Base-by-base conservation (phyloP, 2,888 invertebrate species). In the Bombylius discolor region DNA sequence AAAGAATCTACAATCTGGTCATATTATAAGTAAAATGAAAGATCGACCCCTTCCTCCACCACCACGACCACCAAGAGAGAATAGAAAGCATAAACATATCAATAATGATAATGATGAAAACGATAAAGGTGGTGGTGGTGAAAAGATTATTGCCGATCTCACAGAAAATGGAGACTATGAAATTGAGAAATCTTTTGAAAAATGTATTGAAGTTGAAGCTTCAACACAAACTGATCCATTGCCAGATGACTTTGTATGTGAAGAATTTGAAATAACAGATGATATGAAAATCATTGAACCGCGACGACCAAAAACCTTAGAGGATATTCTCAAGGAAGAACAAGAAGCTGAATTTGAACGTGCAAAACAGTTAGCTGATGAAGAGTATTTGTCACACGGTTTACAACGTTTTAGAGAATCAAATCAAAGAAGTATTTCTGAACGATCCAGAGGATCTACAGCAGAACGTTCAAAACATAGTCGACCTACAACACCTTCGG, bases 171-270 rank as follows among this genome's bases (percentile, higher is more conserved):
- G 66, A 32, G 68, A 69, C 7, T 69, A 70, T 45, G 69, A 69
- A 42, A 64, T 65, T 23, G 68, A 71, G 23, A 67, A 66, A 11
- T 58, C 61, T 52, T 62, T 63, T 8, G 68, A 70, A 33, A 68
- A 66, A 50, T 68, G 66, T 56, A 60, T 64, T 59, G 88, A 88
- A 71, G 82, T 83, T 33, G 86, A 87, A 66, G 84, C 86, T 6
- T 89, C 87, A 1, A 89, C 88, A 1, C 90, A 91, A 74, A 91
- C 90, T 0, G 90, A 91, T 72, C 89, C 89, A 0, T 70, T 90
- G 48, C 87, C 88, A 0, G 88, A 89, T 64, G 89, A 88, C 64
- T 81, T 85, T 57, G 79, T 81, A 61, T 82, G 82, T 66, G 85
- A 85, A 66, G 75, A 75, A 44, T 71, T 75, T 49, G 72, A 73